Evolutionary conservation across 2,888 invertebrate species (phyloP).

Genomic region (Microplitis deprimator): DNA sequence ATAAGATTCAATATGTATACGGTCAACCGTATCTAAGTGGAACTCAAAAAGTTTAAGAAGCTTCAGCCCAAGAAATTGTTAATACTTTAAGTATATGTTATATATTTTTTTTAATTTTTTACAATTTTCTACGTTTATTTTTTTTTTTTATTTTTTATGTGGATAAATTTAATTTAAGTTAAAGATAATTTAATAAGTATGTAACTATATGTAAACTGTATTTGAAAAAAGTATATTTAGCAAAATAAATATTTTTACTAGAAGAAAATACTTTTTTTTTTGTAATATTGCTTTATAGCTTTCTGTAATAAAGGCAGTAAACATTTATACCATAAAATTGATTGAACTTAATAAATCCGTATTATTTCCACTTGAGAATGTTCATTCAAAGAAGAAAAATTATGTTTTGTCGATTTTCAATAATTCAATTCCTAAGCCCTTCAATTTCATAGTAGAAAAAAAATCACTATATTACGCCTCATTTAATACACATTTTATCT

Average conservation of each 20-base stretch:
- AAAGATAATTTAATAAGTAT: background rate
- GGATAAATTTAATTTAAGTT: background rate
- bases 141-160: background rate
- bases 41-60: background rate
- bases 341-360: slow-evolving; percentile 18
- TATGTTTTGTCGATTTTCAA: slow-evolving; percentile 21
- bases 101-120: background rate
- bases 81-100: background rate
- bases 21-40: background rate
- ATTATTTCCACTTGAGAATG: slow-evolving; percentile 20
- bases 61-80: background rate
- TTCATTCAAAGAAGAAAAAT: slow-evolving; percentile 21
- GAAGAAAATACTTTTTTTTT: background rate
- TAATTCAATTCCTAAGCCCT: slow-evolving; percentile 23
- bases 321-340: slow-evolving; percentile 9
- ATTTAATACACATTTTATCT: background rate
- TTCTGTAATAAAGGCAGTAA: background rate
- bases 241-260: background rate
- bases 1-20: background rate
- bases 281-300: background rate
- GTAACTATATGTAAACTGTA: background rate
- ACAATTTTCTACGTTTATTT: background rate
- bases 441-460: slow-evolving; percentile 10
- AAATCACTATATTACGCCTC: slow-evolving; percentile 10
- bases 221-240: background rate